Base-by-base conservation (phyloP, 2,888 invertebrate species). In the Temnothorax rugatulus region DNA sequence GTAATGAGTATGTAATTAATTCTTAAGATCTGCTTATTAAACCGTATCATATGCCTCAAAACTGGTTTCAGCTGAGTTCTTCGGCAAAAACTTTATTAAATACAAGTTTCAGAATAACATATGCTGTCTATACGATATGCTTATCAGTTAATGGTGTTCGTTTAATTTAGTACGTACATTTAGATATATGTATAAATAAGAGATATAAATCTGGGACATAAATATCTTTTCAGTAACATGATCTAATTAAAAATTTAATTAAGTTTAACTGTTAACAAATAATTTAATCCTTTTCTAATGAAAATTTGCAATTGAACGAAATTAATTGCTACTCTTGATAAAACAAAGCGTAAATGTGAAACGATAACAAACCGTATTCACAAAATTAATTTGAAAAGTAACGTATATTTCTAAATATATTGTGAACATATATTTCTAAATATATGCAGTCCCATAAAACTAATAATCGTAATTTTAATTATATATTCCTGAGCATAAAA, bases 231-330 rank as follows among this genome's bases (percentile, higher is more conserved):
- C 15, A 50, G 64, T 44, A 64, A 64, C 15, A 41, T 21, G 5
- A 64, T 64, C 15, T 64, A 64, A 64, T 64, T 64, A 44, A 15
- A 44, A 64, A 44, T 44, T 44, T 8, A 64, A 64, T 64, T 64
- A 64, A 41, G 8, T 41, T 64, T 44, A 64, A 64, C 21, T 64
- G 41, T 21, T n/a, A 44, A 25, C 8, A 64, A 41, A 64, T 64
- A 41, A 44, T 64, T 64, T 15, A 66, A 64, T 64, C 21, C 15
- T 21, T 21, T 41, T 41, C 3, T 64, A 64, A 21, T 64, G 8
- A 21, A 41, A 64, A 64, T 64, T 64, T 64, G 15, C 41, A 44
- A 41, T 66, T 5, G 4, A 66, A 8, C 44, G 0, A 66, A 66
- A 66, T 64, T 64, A 64, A 64, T 66, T 66, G 41, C 8, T 44